Conservation (phyloP, 2,797 vertebrate genomes). For the Pangasius djambal region DNA sequence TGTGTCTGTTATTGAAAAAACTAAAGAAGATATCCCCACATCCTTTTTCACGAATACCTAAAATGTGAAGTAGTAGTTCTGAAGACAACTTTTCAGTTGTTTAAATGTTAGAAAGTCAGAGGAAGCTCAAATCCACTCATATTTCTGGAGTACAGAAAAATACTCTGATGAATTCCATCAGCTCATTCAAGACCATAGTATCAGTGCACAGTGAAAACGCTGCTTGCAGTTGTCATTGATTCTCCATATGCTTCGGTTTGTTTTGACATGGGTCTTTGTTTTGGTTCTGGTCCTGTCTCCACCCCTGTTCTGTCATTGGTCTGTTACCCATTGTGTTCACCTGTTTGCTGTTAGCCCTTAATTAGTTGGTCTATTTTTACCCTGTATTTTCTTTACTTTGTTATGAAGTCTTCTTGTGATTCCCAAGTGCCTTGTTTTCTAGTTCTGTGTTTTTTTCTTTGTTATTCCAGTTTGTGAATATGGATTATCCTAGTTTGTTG, state of each 20-base stretch:
- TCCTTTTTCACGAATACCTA: background rate
- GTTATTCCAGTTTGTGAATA: background rate
- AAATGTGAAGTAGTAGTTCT: background rate
- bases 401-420: background rate
- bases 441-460: background rate
- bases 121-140: background rate
- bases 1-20: background rate
- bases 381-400: background rate
- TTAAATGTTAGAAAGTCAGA: background rate
- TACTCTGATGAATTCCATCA: background rate
- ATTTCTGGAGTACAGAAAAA: background rate
- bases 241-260: background rate
- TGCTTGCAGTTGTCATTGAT: background rate
- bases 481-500: background rate
- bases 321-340: background rate
- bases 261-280: background rate
- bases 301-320: background rate
- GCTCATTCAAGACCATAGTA: background rate
- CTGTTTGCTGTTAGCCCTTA: background rate
- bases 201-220: background rate
- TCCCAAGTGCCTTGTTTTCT: background rate
- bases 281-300: background rate
- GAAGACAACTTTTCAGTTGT: background rate
- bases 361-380: background rate
- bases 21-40: no score